Percentiles rank a stretch among this genome's conserved stretches.
Evolutionary conservation across 2,888 invertebrate species (phyloP).

Genomic region (Ectemnius cavifrons): DNA sequence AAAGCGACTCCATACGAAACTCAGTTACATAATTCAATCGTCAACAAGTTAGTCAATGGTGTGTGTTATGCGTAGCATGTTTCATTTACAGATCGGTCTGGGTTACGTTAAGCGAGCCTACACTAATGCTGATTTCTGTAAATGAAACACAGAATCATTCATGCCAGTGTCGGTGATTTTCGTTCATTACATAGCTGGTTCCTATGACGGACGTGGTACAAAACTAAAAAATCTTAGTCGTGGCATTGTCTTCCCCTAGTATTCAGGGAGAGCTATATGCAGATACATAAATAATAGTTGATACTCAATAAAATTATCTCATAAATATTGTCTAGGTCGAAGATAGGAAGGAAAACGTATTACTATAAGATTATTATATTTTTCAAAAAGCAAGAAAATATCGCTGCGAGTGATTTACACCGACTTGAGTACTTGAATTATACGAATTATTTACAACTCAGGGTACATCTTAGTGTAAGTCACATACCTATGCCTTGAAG

Average conservation of each 20-base stretch:
- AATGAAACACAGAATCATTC: constrained; percentile 52
- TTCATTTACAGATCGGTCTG: constrained; percentile 46
- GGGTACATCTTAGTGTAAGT: constrained; percentile 40
- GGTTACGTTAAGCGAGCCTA: constrained; percentile 21
- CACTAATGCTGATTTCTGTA: constrained; percentile 31
- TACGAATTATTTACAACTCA: constrained; percentile 55
- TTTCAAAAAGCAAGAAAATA: constrained; percentile 27
- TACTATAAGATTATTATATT: constrained; percentile 32
- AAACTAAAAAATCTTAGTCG: constrained; percentile 24
- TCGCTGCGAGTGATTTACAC: constrained; percentile 33
- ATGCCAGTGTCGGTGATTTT: constrained; percentile 62
- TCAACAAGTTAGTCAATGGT: constrained; percentile 59
- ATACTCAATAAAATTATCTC: constrained; percentile 41
- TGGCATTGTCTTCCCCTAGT: constrained; percentile 3
- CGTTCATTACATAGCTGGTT: constrained; percentile 32
- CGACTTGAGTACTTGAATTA: constrained; percentile 41
- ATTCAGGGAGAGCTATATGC: neutral
- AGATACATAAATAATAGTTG: constrained; percentile 50
- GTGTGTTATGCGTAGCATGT: constrained; percentile 36
- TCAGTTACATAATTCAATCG: constrained; percentile 51
- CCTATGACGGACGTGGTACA: constrained; percentile 18
- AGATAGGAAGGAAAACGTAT: constrained; percentile 39
- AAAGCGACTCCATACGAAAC: constrained; percentile 53
- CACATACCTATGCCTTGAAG: constrained; percentile 53
- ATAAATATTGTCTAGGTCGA: constrained; percentile 45